These are phyloP conservation scores for Tachina grossa DNA, from an alignment of 2,888 invertebrate genomes.

Conservation along the genomic window DNA sequence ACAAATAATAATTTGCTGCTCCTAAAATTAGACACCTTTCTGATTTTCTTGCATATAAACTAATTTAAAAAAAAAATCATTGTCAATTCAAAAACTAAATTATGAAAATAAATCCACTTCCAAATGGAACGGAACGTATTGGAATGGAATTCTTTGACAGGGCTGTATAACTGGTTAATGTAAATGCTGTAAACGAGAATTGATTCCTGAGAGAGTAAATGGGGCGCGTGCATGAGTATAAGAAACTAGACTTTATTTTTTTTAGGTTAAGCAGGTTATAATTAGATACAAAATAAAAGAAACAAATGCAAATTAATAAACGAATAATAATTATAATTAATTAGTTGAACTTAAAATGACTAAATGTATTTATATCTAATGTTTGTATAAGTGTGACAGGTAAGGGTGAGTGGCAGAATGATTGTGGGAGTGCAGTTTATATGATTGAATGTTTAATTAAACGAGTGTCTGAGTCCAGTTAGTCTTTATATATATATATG, in stretches of 20 bases:
- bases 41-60: no score
- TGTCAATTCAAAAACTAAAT: no score
- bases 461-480: slow-evolving; percentile 69
- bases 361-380: slow-evolving; percentile 30
- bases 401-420: slow-evolving; percentile 7
- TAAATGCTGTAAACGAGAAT: neutral
- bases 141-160: no score
- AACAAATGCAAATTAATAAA: slow-evolving; percentile 28
- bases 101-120: no score
- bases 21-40: no score
- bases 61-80: no score
- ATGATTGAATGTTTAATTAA: slow-evolving; percentile 41
- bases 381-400: slow-evolving; percentile 40
- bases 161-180: no score
- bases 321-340: slow-evolving; percentile 25
- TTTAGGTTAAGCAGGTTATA: slow-evolving; percentile 48
- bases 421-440: slow-evolving; percentile 14
- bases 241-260: slow-evolving; percentile 39
- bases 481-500: slow-evolving; percentile 45
- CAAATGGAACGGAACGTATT: no score
- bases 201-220: slow-evolving; percentile 8
- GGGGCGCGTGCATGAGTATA: slow-evolving; percentile 32
- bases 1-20: no score
- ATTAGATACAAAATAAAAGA: slow-evolving; percentile 5
- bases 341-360: slow-evolving; percentile 44